These are phyloP conservation scores for Anarhynchus alexandrinus DNA, from an alignment of 2,113 vertebrate genomes.

Conservation along the genomic window DNA sequence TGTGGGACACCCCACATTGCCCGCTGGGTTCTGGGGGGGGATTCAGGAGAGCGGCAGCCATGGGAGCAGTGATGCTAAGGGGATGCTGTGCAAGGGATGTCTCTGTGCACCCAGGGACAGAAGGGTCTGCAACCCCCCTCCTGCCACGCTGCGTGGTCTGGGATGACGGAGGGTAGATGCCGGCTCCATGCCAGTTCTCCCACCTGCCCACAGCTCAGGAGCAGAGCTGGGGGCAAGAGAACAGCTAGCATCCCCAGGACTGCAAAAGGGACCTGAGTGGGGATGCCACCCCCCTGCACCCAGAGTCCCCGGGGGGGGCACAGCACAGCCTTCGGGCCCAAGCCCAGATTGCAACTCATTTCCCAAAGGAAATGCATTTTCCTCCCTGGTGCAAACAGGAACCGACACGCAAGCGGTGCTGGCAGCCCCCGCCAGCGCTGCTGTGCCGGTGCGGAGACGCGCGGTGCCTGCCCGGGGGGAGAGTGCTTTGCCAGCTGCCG, in stretches of 20 bases:
- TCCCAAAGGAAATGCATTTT: background rate
- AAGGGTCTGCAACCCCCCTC: background rate
- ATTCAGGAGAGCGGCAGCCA: background rate
- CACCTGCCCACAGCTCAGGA: background rate
- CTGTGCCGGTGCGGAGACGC: background rate
- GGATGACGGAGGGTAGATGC: background rate
- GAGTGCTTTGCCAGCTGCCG: background rate
- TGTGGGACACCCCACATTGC: background rate
- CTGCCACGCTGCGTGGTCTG: background rate
- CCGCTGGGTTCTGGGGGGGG: background rate
- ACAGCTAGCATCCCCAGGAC: background rate
- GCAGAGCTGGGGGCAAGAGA: background rate
- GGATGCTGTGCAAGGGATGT: background rate
- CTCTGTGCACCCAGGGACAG: background rate
- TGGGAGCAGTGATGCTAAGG: background rate
- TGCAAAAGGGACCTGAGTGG: background rate
- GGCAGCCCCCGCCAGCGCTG: background rate
- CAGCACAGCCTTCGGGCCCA: background rate
- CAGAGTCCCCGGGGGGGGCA: background rate
- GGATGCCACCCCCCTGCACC: background rate
- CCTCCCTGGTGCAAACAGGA: background rate
- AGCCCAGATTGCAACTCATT: background rate
- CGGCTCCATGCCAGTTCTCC: background rate
- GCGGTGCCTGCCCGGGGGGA: accelerated
- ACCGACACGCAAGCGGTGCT: background rate